These are phyloP conservation scores for Microctenopoma steveboyesi DNA, from an alignment of 2,797 vertebrate genomes.

Conservation along the genomic window DNA sequence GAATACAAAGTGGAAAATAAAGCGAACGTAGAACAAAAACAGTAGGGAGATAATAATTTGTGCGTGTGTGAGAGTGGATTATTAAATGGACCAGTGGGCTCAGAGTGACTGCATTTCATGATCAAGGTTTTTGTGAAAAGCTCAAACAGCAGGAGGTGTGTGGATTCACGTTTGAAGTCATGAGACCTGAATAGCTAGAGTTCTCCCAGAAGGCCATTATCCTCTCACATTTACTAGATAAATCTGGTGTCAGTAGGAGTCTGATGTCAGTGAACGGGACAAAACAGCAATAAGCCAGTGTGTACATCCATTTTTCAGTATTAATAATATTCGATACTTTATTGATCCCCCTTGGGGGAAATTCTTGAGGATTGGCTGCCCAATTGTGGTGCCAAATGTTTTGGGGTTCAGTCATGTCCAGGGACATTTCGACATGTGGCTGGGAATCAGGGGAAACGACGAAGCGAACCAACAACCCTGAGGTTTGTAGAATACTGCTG, in stretches of 20 bases:
- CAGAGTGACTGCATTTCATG: conserved; percentile 60
- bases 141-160: conserved; percentile 57
- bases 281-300: conserved; percentile 4
- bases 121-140: conserved; percentile 64
- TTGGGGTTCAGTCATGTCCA: no score
- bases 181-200: conserved; percentile 51
- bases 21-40: conserved; percentile 59
- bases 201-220: conserved; percentile 61
- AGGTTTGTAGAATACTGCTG: no score
- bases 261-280: conserved; percentile 21
- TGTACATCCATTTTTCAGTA: not conserved
- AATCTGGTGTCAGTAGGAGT: conserved; percentile 9
- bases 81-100: conserved; percentile 53
- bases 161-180: conserved; percentile 68
- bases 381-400: no score
- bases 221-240: conserved; percentile 43
- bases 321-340: not conserved
- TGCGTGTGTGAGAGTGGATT: conserved; percentile 49
- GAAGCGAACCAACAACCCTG: no score
- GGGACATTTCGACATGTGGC: no score
- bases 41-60: conserved; percentile 58
- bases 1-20: conserved; percentile 55
- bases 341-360: no score
- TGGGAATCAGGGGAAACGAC: no score
- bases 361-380: no score